phyloP scores from a whole-genome alignment of 2,113 vertebrate species.

The Oncorhynchus keta region DNA sequence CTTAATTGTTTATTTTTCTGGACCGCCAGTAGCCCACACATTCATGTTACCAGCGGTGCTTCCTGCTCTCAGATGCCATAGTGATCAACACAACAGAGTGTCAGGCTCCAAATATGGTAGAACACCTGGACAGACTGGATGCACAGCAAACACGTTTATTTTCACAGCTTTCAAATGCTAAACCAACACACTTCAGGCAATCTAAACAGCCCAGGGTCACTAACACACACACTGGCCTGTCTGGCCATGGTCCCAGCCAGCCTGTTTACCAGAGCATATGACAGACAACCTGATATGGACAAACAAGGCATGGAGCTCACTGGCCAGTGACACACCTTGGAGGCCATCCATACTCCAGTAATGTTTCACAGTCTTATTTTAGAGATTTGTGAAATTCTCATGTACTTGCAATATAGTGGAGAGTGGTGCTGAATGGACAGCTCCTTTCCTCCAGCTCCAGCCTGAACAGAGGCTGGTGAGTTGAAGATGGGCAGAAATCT shows the following conservation, averaged over 20 bases:
- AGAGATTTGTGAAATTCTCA: neutral
- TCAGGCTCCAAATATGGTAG: conserved; percentile 73
- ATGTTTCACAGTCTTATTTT: neutral
- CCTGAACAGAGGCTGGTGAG: neutral
- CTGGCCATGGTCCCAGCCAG: conserved; percentile 69
- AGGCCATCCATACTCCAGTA: conserved; percentile 54
- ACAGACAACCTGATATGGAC: conserved; percentile 55
- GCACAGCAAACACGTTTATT: conserved; percentile 78
- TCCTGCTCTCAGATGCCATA: conserved; percentile 47
- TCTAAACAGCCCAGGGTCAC: neutral
- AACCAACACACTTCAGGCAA: conserved; percentile 56
- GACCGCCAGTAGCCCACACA: conserved; percentile 49
- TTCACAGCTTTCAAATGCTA: conserved; percentile 79
- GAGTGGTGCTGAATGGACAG: neutral
- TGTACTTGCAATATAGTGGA: neutral
- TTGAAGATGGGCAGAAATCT: neutral
- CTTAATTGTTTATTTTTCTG: conserved; percentile 53
- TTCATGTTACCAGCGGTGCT: conserved; percentile 51
- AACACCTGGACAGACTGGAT: conserved; percentile 74
- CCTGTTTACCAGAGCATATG: conserved; percentile 69
- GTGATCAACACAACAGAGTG: conserved; percentile 58
- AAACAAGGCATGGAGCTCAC: conserved; percentile 54
- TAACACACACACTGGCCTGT: conserved; percentile 17
- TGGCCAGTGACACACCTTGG: conserved; percentile 51
- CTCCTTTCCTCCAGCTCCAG: neutral